Percentiles rank a stretch among this genome's conserved stretches.
These are phyloP conservation scores for Trichomycterus rosablanca DNA, from an alignment of 2,113 vertebrate species.

Conservation along the genomic window DNA sequence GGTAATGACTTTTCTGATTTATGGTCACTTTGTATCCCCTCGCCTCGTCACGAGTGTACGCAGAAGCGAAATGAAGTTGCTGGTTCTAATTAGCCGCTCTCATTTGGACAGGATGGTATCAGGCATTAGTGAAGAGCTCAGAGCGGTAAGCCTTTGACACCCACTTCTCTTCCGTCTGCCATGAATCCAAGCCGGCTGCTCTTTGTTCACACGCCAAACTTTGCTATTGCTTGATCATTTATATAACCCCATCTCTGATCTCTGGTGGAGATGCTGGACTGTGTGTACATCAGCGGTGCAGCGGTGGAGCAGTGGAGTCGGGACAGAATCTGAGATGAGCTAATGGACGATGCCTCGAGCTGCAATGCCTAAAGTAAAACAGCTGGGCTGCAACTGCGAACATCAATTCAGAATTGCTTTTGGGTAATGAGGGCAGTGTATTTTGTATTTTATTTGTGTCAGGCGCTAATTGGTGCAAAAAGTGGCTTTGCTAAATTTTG, in stretches of 20 bases:
- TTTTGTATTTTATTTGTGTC: no score
- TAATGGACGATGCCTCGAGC: constrained; percentile 1
- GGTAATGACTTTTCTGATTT: constrained; percentile 46
- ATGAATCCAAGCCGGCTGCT: no score
- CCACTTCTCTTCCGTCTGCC: neutral
- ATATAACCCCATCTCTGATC: no score
- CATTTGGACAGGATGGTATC: constrained; percentile 39
- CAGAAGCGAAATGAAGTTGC: constrained; percentile 43
- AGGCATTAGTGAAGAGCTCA: no score
- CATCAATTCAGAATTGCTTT: constrained; percentile 30
- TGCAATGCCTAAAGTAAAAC: constrained; percentile 12
- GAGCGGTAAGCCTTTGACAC: no score
- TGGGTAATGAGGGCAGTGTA: constrained; percentile 30
- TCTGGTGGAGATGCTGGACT: neutral
- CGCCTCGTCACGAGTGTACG: constrained; percentile 35
- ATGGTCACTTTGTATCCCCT: constrained; percentile 26
- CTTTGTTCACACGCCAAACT: no score
- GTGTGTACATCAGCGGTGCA: no score
- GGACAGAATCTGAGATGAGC: no score
- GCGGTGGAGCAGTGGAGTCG: no score
- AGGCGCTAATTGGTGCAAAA: no score
- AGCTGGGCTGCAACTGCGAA: constrained; percentile 28
- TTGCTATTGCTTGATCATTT: no score
- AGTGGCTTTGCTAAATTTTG: no score
- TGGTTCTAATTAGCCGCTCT: constrained; percentile 48